phyloP scores from a whole-genome alignment of 2,888 invertebrate genomes.

The Lordiphosa andalusiaca region DNA sequence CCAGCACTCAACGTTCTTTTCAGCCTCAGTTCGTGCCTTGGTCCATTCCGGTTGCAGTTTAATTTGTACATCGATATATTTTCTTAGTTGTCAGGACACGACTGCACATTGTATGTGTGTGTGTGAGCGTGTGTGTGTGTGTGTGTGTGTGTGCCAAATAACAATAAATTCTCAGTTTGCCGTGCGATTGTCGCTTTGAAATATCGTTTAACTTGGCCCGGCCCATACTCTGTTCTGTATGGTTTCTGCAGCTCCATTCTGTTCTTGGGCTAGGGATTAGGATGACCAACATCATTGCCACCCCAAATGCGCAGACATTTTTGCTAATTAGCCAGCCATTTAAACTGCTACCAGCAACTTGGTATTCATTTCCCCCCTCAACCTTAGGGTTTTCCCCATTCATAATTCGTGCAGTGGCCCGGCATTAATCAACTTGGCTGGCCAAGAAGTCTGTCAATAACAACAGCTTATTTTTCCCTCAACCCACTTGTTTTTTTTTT shows the following conservation, averaged over 20 bases:
- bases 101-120: constrained; percentile 17
- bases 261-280: background rate
- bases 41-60: constrained; percentile 61
- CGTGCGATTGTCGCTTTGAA: constrained; percentile 63
- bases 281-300: constrained; percentile 19
- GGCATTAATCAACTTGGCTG: constrained; percentile 51
- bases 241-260: constrained; percentile 2
- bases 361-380: background rate
- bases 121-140: constrained; percentile 37
- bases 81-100: constrained; percentile 58
- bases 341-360: constrained; percentile 36
- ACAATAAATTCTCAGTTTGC: constrained; percentile 57
- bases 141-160: constrained; percentile 45
- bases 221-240: constrained; percentile 4
- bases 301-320: constrained; percentile 40
- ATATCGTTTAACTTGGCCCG: constrained; percentile 56
- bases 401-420: constrained; percentile 42
- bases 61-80: constrained; percentile 75
- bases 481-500: no score
- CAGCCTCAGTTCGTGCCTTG: constrained; percentile 14
- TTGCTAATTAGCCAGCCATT: constrained; percentile 44
- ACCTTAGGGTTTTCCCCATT: constrained; percentile 15
- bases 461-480: constrained; percentile 12
- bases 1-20: constrained; percentile 20
- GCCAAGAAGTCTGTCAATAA: constrained; percentile 41